Evolutionary conservation across 2,888 invertebrate species (phyloP).

Genomic region (Drosophila sordidula): DNA sequence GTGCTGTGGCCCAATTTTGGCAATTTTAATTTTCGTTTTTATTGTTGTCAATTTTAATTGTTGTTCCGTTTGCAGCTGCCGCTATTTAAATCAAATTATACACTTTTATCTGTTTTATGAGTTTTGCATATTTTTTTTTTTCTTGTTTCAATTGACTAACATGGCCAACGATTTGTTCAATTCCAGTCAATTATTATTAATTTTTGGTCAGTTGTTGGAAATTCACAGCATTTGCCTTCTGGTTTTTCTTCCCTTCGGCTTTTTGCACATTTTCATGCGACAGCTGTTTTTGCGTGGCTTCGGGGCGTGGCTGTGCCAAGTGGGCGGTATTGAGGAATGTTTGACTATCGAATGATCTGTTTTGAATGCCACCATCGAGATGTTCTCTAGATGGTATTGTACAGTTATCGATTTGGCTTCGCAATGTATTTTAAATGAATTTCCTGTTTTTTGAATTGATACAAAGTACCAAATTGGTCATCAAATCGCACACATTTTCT

Average conservation of each 20-base stretch:
- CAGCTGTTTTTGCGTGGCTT: too few relatives aligned
- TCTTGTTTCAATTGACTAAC: neutral
- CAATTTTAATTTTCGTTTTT: conserved; percentile 45
- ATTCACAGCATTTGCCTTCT: neutral
- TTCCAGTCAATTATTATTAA: conserved; percentile 21
- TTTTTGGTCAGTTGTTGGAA: conserved; percentile 12
- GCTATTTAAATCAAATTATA: conserved; percentile 15
- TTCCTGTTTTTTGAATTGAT: neutral
- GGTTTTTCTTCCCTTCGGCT: too few relatives aligned
- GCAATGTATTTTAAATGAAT: neutral
- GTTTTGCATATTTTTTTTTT: conserved; percentile 1
- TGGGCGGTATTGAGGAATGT: too few relatives aligned
- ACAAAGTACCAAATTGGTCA: neutral
- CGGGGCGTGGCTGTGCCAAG: too few relatives aligned
- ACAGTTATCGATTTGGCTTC: neutral
- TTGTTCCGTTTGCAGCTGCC: conserved; percentile 8
- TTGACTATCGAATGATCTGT: neutral
- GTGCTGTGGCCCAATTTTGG: conserved; percentile 9
- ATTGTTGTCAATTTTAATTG: conserved; percentile 34
- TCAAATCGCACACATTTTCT: neutral
- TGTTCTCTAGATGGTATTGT: too few relatives aligned
- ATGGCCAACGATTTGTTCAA: conserved; percentile 8
- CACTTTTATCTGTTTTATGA: conserved; percentile 5
- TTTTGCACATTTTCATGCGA: too few relatives aligned
- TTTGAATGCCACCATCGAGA: neutral